Percentiles rank a stretch among this genome's conserved stretches.
Conservation (phyloP, 2,888 invertebrate species). For the Cryptocheilus praepositus region DNA sequence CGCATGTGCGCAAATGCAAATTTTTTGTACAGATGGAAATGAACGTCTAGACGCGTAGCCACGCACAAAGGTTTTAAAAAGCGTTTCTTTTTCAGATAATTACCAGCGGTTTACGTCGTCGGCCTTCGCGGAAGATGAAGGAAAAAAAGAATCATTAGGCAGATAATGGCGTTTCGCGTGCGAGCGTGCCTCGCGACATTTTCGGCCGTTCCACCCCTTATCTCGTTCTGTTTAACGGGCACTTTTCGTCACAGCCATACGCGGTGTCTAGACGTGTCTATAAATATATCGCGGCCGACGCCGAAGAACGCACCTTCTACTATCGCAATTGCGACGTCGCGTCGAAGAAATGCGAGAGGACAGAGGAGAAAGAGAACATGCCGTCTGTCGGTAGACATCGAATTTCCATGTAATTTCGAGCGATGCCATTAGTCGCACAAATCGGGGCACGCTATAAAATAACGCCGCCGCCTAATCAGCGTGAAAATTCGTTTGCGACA, state of each 20-base stretch:
- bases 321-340: slow-evolving; percentile 17
- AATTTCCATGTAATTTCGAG: no score
- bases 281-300: slow-evolving; percentile 31
- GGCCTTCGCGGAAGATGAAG: not conserved
- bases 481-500: no score
- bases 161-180: slow-evolving; percentile 12
- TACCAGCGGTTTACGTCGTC: not conserved
- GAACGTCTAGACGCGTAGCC: no score
- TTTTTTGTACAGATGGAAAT: no score
- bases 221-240: slow-evolving; percentile 40
- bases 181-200: slow-evolving; percentile 27
- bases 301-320: slow-evolving; percentile 15
- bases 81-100: not conserved
- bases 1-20: no score
- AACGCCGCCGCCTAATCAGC: no score
- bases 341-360: slow-evolving; percentile 17
- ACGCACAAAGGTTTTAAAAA: no score
- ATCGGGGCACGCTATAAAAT: no score
- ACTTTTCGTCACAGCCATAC: slow-evolving; percentile 35
- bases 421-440: no score
- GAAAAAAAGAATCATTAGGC: not conserved
- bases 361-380: not conserved
- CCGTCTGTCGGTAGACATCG: no score
- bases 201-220: slow-evolving; percentile 14
- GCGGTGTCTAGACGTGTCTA: slow-evolving; percentile 36